Conservation (phyloP, 2,888 invertebrate genomes). For the Chloroclystis v-ata region DNA sequence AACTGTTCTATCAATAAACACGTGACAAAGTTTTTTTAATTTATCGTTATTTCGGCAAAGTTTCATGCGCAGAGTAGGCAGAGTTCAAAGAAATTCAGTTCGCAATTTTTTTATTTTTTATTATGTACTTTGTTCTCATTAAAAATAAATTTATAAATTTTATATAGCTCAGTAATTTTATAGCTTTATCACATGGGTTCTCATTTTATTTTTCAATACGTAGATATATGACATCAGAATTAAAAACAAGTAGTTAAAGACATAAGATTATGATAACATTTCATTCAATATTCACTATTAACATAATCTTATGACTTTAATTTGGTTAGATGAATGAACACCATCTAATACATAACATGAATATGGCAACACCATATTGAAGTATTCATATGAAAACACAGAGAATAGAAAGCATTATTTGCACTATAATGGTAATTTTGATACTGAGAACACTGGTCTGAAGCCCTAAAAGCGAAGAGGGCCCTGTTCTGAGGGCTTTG, state of each 20-base stretch:
- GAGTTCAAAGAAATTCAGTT: no score
- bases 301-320: no score
- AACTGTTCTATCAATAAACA: no score
- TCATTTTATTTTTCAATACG: no score
- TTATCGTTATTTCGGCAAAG: no score
- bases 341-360: conserved; percentile 38
- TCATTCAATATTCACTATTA: no score
- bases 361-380: conserved; percentile 38
- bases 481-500: conserved; percentile 63
- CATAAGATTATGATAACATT: conserved; percentile 7
- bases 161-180: no score
- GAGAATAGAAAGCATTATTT: conserved; percentile 28
- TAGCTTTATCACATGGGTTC: background rate
- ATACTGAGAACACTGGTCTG: conserved; percentile 32
- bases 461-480: conserved; percentile 46
- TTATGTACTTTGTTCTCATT: no score
- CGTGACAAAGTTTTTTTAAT: no score
- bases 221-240: conserved; percentile 1
- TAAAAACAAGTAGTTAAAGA: conserved; percentile 11
- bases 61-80: no score
- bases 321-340: conserved; percentile 25
- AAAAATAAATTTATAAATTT: no score
- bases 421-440: conserved; percentile 10
- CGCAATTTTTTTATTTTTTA: no score
- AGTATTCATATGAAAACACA: conserved; percentile 30